A percentile compares a stretch with the other conserved stretches of the same genome.
Evolutionary conservation across 35 echinoderm and acorn worm species (phyloP).

Genomic region (Eucidaris tribuloides): DNA sequence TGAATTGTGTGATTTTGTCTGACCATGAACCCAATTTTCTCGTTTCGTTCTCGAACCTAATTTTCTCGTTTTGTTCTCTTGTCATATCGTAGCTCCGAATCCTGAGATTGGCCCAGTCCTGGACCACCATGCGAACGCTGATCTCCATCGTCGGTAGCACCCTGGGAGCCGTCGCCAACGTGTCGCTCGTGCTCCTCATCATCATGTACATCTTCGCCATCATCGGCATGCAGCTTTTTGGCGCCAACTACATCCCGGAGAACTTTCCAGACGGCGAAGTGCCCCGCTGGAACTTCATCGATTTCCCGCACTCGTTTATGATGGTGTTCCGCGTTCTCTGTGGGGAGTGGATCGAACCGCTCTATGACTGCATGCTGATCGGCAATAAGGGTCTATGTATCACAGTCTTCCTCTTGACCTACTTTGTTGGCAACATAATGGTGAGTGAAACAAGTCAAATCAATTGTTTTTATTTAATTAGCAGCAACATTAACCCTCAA

Average conservation of each 20-base stretch:
- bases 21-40: too few species aligned
- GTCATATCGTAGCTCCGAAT: slow-evolving; percentile 92
- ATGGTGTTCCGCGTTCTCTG: slow-evolving; percentile 90
- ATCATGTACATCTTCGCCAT: slow-evolving; percentile 93
- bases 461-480: too few species aligned
- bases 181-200: slow-evolving; percentile 73
- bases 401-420: slow-evolving; percentile 61
- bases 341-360: slow-evolving; percentile 97
- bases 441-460: too few species aligned
- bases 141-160: slow-evolving; percentile 83
- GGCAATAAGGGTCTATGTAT: slow-evolving; percentile 59
- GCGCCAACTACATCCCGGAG: slow-evolving; percentile 52
- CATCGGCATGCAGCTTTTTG: slow-evolving; percentile 97
- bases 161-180: slow-evolving; percentile 63
- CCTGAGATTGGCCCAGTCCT: slow-evolving; percentile 90
- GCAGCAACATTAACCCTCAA: too few species aligned
- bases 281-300: slow-evolving; percentile 83
- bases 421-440: slow-evolving; percentile 86
- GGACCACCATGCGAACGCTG: slow-evolving; percentile 92
- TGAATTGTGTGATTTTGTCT: too few species aligned
- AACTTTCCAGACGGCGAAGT: slow-evolving; percentile 66
- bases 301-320: slow-evolving; percentile 88
- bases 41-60: too few species aligned
- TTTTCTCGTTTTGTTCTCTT: too few species aligned
- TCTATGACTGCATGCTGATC: slow-evolving; percentile 90